Evolutionary conservation across 2,888 invertebrate genomes (phyloP).

Genomic region (Plebejus argus): DNA sequence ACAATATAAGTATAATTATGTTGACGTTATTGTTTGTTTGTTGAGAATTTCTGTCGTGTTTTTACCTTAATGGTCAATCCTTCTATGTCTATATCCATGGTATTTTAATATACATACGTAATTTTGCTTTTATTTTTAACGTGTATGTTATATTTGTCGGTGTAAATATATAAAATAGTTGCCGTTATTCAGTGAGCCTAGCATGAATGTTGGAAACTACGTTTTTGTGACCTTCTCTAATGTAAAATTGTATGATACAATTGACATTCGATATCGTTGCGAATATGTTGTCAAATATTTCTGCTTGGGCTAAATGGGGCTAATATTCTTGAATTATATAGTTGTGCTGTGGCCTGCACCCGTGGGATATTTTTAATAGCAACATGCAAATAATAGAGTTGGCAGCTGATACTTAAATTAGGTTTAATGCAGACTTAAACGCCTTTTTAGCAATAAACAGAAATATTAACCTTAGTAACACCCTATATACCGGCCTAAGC

Average conservation of each 20-base stretch:
- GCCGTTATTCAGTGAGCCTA: background rate
- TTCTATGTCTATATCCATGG: slow-evolving; percentile 13
- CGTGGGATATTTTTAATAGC: background rate
- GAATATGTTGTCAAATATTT: background rate
- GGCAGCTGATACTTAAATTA: background rate
- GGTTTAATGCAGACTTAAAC: background rate
- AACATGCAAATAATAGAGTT: slow-evolving; percentile 9
- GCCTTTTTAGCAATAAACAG: slow-evolving; percentile 18
- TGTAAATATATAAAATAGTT: background rate
- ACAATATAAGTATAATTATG: slow-evolving; percentile 5
- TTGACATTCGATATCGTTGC: background rate
- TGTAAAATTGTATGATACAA: background rate
- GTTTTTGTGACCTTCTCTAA: background rate
- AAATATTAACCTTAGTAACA: slow-evolving; percentile 29
- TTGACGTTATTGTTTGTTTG: slow-evolving; percentile 17
- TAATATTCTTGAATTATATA: background rate
- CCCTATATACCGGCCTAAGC: slow-evolving; percentile 25
- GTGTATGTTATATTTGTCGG: background rate
- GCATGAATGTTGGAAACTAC: background rate
- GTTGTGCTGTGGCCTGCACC: background rate
- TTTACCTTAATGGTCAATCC: background rate
- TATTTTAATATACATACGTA: slow-evolving; percentile 7
- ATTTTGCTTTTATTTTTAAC: slow-evolving; percentile 6
- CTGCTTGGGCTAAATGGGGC: background rate
- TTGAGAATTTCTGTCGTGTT: background rate